Conservation (phyloP, 2,797 vertebrate genomes). For the Petrocephalus schoutedeni region DNA sequence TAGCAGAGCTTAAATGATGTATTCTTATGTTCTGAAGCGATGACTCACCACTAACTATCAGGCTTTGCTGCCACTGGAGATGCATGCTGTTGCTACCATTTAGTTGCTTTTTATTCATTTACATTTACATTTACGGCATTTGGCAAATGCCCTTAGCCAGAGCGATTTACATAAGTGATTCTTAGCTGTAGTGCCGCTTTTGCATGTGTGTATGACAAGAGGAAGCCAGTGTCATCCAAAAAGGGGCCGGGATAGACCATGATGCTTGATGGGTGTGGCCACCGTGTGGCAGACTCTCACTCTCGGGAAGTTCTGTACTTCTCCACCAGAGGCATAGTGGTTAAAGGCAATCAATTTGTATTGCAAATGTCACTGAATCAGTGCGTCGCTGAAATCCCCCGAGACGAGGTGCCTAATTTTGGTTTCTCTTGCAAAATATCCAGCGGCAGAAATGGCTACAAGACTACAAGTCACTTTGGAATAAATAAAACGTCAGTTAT, state of each 20-base stretch:
- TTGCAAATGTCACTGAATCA: not conserved
- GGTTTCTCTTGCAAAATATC: not conserved
- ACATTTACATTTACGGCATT: too few species aligned
- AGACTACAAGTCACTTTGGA: not conserved
- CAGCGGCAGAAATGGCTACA: not conserved
- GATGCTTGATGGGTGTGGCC: not conserved
- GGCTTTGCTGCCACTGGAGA: not conserved
- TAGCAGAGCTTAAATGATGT: not conserved
- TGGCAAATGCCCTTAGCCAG: too few species aligned
- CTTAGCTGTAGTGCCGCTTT: not conserved
- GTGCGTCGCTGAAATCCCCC: not conserved
- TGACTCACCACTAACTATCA: not conserved
- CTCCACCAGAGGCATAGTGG: not conserved
- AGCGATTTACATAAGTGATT: too few species aligned
- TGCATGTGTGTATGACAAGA: not conserved
- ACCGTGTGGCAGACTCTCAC: not conserved
- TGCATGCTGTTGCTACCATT: not conserved
- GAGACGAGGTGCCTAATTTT: not conserved
- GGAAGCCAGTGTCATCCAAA: not conserved
- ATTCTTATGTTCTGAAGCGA: not conserved
- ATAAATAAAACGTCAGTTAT: not conserved
- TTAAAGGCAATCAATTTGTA: not conserved
- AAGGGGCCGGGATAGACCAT: not conserved
- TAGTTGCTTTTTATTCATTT: not conserved
- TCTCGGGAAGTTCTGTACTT: not conserved